phyloP scores from a whole-genome alignment of 2,888 invertebrate genomes.

The Agonopterix subpropinquella region DNA sequence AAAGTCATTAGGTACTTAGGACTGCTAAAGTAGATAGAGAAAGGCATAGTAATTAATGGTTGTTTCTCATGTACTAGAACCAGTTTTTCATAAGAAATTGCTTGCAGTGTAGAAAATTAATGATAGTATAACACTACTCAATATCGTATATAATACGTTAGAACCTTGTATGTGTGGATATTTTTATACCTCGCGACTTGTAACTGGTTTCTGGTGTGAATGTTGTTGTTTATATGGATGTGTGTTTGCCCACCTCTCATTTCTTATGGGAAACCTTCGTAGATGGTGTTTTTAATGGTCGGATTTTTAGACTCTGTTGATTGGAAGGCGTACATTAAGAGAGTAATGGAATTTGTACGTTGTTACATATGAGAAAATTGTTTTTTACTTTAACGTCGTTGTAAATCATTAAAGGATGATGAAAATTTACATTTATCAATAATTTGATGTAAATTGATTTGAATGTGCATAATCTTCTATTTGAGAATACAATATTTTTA shows the following conservation, averaged over 20 bases:
- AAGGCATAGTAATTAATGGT: conserved; percentile 19
- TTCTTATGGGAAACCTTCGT: conserved; percentile 26
- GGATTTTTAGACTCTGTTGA: conserved; percentile 19
- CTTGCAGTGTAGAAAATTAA: conserved; percentile 41
- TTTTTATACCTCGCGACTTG: conserved; percentile 19
- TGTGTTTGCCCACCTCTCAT: conserved; percentile 21
- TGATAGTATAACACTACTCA: conserved; percentile 27
- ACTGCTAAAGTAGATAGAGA: too few species aligned
- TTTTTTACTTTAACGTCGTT: neutral
- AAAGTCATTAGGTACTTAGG: conserved; percentile 8
- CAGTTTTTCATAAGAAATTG: conserved; percentile 52
- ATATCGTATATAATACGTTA: conserved; percentile 3
- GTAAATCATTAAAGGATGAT: too few species aligned
- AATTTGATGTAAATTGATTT: neutral
- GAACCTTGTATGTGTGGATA: conserved; percentile 2
- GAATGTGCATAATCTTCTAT: neutral
- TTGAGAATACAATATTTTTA: too few species aligned
- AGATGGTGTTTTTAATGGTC: conserved; percentile 22
- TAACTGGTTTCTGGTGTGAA: conserved; percentile 26
- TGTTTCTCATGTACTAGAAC: conserved; percentile 33
- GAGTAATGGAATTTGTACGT: conserved; percentile 9
- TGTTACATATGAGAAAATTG: conserved; percentile 13
- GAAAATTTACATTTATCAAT: too few species aligned
- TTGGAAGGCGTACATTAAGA: conserved; percentile 24
- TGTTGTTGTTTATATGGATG: conserved; percentile 21